A percentile compares a stretch with the other conserved stretches of the same genome.
Conservation (phyloP, 2,113 vertebrate species). For the Spea multiplicata region DNA sequence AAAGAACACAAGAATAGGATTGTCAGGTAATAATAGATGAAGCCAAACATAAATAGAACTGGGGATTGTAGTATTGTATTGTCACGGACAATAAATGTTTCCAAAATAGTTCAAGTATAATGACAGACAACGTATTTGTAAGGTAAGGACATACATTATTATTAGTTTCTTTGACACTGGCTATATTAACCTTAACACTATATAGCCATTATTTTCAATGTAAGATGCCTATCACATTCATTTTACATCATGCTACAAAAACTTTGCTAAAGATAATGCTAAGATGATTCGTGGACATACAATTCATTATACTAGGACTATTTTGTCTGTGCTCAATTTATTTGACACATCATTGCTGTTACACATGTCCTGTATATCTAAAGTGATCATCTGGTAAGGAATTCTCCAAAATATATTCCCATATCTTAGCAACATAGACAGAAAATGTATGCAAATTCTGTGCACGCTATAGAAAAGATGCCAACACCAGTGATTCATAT, state of each 20-base stretch:
- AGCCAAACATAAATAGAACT: constrained; percentile 5
- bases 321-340: neutral
- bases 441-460: no score
- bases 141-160: constrained; percentile 23
- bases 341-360: neutral
- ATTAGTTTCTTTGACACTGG: constrained; percentile 17
- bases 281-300: constrained; percentile 11
- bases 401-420: neutral
- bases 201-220: constrained; percentile 26
- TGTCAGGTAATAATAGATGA: constrained; percentile 11
- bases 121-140: constrained; percentile 21
- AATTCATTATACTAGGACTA: constrained; percentile 4
- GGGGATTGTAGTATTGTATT: constrained; percentile 12
- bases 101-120: constrained; percentile 19
- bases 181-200: constrained; percentile 32
- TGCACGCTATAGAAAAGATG: no score
- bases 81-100: constrained; percentile 36
- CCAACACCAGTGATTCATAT: no score
- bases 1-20: neutral
- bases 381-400: neutral
- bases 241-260: constrained; percentile 6
- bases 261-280: constrained; percentile 3
- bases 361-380: neutral
- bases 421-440: neutral
- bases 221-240: constrained; percentile 13